Percentiles rank a stretch among this genome's conserved stretches.
phyloP scores from a whole-genome alignment of 1,140 invertebrate genomes.

The Drosophila mauritiana region DNA sequence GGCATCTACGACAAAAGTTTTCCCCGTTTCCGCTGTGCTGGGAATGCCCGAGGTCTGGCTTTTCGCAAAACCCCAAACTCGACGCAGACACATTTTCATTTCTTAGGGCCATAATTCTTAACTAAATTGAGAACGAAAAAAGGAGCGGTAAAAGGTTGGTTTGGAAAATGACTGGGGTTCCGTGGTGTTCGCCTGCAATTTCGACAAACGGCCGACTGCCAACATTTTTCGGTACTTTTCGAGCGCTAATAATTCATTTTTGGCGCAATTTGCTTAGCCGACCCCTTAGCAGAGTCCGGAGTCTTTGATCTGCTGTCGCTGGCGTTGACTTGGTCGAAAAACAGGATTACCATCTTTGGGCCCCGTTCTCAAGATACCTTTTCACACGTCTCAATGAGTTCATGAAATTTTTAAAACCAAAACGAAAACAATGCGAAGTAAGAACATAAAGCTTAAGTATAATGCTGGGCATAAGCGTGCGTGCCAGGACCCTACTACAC shows the following conservation, averaged over 20 bases:
- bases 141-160: slow-evolving; percentile 37
- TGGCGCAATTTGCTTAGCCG: slow-evolving; percentile 73
- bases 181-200: slow-evolving; percentile 55
- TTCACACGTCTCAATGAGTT: slow-evolving; percentile 72
- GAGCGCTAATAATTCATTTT: slow-evolving; percentile 80
- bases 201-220: slow-evolving; percentile 61
- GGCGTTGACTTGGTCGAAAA: slow-evolving; percentile 35
- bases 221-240: slow-evolving; percentile 62
- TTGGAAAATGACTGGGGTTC: slow-evolving; percentile 12
- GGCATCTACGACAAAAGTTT: slow-evolving; percentile 40
- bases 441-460: slow-evolving; percentile 72
- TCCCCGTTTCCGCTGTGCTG: slow-evolving; percentile 34
- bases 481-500: slow-evolving; percentile 51
- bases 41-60: slow-evolving; percentile 44
- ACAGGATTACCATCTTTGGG: slow-evolving; percentile 62
- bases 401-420: slow-evolving; percentile 74
- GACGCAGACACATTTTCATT: slow-evolving; percentile 66
- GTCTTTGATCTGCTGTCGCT: slow-evolving; percentile 33
- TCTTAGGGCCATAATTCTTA: slow-evolving; percentile 71
- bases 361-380: slow-evolving; percentile 48
- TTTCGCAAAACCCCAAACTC: slow-evolving; percentile 33
- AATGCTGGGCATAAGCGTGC: slow-evolving; percentile 73
- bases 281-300: slow-evolving; percentile 14
- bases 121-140: slow-evolving; percentile 57
- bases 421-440: slow-evolving; percentile 61